A percentile compares a stretch with the other conserved stretches of the same genome.
Conservation (phyloP, 2,797 vertebrate genomes). For the Chelonia mydas region DNA sequence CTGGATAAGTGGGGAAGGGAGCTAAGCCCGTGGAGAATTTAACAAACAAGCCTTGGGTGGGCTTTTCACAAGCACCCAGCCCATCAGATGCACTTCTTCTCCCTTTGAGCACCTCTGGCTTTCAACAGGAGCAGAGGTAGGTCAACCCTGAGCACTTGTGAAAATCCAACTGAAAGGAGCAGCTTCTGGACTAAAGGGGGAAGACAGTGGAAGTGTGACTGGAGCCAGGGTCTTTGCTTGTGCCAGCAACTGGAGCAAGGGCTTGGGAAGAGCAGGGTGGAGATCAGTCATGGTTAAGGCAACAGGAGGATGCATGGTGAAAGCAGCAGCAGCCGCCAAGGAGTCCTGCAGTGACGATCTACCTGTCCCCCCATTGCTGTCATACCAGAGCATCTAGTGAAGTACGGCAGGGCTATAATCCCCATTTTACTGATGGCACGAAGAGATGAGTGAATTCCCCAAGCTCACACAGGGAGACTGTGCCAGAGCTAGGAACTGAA, state of each 20-base stretch:
- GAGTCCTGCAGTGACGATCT: background rate
- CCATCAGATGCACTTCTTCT: too few species aligned
- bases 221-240: background rate
- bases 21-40: background rate
- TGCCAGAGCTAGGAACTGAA: background rate
- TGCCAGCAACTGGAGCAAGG: background rate
- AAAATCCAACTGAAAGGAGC: background rate
- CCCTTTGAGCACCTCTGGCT: background rate
- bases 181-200: too few species aligned
- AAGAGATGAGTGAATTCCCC: background rate
- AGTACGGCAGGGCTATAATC: rapidly evolving
- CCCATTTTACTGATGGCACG: too few species aligned
- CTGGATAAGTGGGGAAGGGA: background rate
- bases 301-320: background rate
- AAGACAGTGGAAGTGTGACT: too few species aligned
- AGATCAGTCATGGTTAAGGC: background rate
- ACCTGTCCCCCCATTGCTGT: background rate
- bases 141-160: too few species aligned
- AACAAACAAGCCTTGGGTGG: background rate
- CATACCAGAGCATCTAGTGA: background rate
- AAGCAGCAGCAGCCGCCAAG: background rate
- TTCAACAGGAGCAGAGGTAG: background rate
- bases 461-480: background rate
- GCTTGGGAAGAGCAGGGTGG: background rate
- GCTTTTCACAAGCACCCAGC: background rate